phyloP scores from a whole-genome alignment of 2,888 invertebrate genomes.

The Ashinkailepas kermadecensis region DNA sequence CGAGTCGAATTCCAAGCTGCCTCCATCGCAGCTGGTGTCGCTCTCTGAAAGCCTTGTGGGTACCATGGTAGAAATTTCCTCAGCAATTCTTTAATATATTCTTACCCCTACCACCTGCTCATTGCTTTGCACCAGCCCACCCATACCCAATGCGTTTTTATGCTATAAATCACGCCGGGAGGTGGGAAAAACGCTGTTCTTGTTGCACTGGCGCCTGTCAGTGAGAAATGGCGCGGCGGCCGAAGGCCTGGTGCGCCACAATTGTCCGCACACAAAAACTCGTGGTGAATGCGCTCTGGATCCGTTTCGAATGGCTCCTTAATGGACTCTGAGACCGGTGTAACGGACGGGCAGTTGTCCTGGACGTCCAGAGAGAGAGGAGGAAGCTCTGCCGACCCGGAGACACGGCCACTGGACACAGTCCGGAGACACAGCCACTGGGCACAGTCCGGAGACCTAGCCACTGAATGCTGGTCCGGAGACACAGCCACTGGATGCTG shows the following conservation, averaged over 20 bases:
- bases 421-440: no score
- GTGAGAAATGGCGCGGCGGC: constrained; percentile 2
- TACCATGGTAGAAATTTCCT: no score
- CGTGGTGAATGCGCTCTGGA: background rate
- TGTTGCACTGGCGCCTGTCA: background rate
- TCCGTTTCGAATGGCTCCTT: constrained; percentile 20
- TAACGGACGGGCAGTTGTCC: no score
- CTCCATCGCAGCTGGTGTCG: no score
- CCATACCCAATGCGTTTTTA: constrained; percentile 17
- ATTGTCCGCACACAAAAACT: background rate
- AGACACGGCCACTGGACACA: no score
- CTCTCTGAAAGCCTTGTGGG: no score
- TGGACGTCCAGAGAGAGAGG: no score
- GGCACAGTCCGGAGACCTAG: no score
- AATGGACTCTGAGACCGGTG: background rate
- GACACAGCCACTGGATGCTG: no score
- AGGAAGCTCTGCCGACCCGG: no score
- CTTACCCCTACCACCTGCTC: background rate
- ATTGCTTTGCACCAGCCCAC: constrained; percentile 10
- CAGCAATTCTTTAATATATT: background rate
- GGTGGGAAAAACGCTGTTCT: constrained; percentile 15
- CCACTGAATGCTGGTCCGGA: no score
- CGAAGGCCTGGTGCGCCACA: background rate
- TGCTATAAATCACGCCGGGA: constrained; percentile 16
- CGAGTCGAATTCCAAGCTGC: no score